Evolutionary conservation across 2,797 vertebrate genomes (phyloP).

Genomic region (Gambusia yucatana): DNA sequence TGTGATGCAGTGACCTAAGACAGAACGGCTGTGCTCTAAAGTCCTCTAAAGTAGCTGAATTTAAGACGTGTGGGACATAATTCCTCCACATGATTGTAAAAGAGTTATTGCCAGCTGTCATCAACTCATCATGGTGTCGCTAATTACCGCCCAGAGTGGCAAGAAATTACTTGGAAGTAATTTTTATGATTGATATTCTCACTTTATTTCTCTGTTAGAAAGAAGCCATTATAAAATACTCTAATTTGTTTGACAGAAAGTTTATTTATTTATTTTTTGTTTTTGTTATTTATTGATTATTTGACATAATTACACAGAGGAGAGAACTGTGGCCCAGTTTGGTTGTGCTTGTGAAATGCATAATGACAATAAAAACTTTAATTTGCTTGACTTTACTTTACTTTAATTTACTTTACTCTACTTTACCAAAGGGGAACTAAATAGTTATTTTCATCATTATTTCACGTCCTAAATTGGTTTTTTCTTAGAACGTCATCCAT

Average conservation of each 20-base stretch:
- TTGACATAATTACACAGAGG: too few relatives aligned
- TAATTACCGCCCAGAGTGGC: neutral
- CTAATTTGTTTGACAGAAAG: too few relatives aligned
- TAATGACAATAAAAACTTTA: too few relatives aligned
- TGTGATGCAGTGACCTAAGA: neutral
- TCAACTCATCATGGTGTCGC: neutral
- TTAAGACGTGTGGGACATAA: neutral
- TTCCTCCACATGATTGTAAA: neutral
- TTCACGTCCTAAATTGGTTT: neutral
- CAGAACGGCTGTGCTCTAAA: constrained; percentile 24
- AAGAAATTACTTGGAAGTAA: neutral
- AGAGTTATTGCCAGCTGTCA: neutral
- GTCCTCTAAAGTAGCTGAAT: neutral
- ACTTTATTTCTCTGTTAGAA: neutral
- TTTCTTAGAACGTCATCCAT: neutral
- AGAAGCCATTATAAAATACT: neutral
- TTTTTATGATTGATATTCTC: neutral
- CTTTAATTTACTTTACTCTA: too few relatives aligned
- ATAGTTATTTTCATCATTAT: neutral
- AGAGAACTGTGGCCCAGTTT: too few relatives aligned
- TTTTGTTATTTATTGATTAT: too few relatives aligned
- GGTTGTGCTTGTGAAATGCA: too few relatives aligned
- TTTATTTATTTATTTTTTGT: too few relatives aligned
- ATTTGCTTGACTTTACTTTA: too few relatives aligned
- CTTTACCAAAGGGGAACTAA: neutral